Evolutionary conservation across 2,797 vertebrate genomes (phyloP).

Genomic region (Gobio occitaniae): DNA sequence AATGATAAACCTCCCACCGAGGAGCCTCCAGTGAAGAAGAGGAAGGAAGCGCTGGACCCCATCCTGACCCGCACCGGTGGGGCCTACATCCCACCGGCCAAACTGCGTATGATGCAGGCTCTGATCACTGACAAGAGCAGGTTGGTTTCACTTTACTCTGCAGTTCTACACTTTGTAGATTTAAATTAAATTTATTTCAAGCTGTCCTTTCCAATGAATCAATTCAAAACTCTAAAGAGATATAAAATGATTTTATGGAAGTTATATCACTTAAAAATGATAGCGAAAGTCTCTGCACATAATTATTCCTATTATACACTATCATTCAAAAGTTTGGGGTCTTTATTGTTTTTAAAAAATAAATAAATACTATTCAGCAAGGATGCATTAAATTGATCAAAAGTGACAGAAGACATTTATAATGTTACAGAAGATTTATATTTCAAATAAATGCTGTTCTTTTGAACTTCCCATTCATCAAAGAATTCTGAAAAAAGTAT

Average conservation of each 20-base stretch:
- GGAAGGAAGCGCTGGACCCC: conserved; percentile 93
- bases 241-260: not conserved
- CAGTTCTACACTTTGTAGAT: not conserved
- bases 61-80: conserved; percentile 95
- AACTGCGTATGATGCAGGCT: conserved; percentile 97
- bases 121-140: conserved; percentile 98
- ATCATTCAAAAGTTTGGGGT: not conserved
- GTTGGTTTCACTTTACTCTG: conserved; percentile 66
- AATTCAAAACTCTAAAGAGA: not conserved
- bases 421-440: not conserved
- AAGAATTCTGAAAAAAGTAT: not conserved
- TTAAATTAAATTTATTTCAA: not conserved
- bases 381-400: not conserved
- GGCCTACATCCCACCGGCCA: conserved; percentile 96
- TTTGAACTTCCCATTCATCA: not conserved
- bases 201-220: not conserved
- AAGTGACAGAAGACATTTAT: not conserved
- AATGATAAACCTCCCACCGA: conserved; percentile 69
- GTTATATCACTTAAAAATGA: not conserved
- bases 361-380: not conserved
- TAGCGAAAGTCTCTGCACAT: not conserved
- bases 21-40: conserved; percentile 88
- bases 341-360: not conserved
- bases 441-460: not conserved
- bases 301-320: too few relatives aligned